A percentile compares a stretch with the other conserved stretches of the same genome.
phyloP scores from a whole-genome alignment of 2,888 invertebrate species.

The Cyclophora punctaria region DNA sequence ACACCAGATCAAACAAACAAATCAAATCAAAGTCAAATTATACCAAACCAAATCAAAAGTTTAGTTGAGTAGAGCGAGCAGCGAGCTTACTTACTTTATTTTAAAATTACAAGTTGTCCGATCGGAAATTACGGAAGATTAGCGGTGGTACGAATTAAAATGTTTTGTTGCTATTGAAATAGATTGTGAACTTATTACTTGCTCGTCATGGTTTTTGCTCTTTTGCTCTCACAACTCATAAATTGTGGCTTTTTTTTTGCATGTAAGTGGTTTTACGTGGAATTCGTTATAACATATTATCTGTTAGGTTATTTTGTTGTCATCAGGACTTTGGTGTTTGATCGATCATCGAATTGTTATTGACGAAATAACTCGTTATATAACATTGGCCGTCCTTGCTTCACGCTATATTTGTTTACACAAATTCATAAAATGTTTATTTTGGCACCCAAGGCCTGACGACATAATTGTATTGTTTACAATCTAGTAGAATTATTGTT shows the following conservation, averaged over 20 bases:
- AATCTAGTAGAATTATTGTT: too few species aligned
- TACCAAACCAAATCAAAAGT: too few species aligned
- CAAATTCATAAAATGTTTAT: background rate
- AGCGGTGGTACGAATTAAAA: conserved; percentile 48
- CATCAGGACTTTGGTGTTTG: conserved; percentile 14
- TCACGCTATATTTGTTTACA: background rate
- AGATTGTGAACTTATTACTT: conserved; percentile 2
- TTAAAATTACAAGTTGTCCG: too few species aligned
- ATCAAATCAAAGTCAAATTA: too few species aligned
- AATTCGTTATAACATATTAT: conserved; percentile 23
- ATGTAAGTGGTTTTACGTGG: conserved; percentile 39
- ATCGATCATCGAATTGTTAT: conserved; percentile 9
- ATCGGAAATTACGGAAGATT: conserved; percentile 17
- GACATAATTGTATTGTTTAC: too few species aligned
- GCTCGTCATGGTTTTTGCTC: conserved; percentile 65
- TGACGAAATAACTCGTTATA: conserved; percentile 6
- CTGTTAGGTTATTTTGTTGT: conserved; percentile 20
- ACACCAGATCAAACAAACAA: too few species aligned
- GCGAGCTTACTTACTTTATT: too few species aligned
- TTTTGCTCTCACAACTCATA: conserved; percentile 36
- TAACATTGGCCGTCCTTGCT: conserved; percentile 6
- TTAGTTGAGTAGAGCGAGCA: too few species aligned
- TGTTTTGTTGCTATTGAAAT: conserved; percentile 38
- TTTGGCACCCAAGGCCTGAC: background rate
- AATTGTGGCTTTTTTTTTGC: conserved; percentile 48